Evolutionary conservation across 2,888 invertebrate genomes (phyloP).

Genomic region (Hermaeophaga mercurialis): DNA sequence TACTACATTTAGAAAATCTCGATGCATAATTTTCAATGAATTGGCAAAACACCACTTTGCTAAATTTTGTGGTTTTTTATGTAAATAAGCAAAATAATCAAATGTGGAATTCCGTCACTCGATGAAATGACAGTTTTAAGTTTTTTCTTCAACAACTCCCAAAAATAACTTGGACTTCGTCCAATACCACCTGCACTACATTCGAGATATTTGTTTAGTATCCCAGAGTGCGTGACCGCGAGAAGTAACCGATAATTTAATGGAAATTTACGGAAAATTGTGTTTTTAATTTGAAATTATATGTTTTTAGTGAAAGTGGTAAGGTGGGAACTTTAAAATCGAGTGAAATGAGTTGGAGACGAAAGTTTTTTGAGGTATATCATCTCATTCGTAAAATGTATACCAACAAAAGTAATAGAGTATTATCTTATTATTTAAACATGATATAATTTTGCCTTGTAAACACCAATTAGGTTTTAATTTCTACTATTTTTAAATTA

Average conservation of each 20-base stretch:
- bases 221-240: constrained; percentile 31
- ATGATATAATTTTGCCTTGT: too few relatives aligned
- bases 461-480: too few relatives aligned
- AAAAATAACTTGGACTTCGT: constrained; percentile 48
- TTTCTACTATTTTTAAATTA: too few relatives aligned
- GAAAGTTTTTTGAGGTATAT: constrained; percentile 28
- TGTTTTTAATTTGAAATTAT: not conserved
- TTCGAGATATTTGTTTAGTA: constrained; percentile 38
- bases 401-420: too few relatives aligned
- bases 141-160: constrained; percentile 25
- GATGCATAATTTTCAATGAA: too few relatives aligned
- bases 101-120: too few relatives aligned
- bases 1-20: too few relatives aligned
- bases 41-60: too few relatives aligned
- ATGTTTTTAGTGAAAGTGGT: constrained; percentile 2
- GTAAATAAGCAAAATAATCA: too few relatives aligned
- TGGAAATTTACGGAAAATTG: constrained; percentile 9
- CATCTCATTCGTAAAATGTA: too few relatives aligned
- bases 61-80: too few relatives aligned
- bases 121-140: not conserved
- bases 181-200: constrained; percentile 46
- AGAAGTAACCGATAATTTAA: constrained; percentile 7
- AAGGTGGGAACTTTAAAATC: constrained; percentile 2
- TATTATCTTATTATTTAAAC: too few relatives aligned
- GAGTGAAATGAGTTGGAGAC: constrained; percentile 31